A percentile compares a stretch with the other conserved stretches of the same genome.
Evolutionary conservation across 2,113 vertebrate genomes (phyloP).

Genomic region (Zosterops hypoxanthus): DNA sequence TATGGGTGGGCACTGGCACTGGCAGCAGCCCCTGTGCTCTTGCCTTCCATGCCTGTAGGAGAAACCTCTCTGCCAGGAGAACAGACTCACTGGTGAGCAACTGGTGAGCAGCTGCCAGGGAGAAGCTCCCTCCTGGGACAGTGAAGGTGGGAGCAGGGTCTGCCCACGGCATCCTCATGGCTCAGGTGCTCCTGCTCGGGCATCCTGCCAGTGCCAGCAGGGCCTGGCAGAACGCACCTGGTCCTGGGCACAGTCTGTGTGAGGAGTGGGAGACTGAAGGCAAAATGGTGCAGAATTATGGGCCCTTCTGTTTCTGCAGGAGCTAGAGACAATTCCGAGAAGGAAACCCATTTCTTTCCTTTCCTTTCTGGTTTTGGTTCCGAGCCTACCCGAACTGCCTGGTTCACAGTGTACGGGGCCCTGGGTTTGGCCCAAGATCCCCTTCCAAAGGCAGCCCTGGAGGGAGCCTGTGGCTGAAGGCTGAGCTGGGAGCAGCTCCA

Average conservation of each 20-base stretch:
- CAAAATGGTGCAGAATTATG: slow-evolving; percentile 52
- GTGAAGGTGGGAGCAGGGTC: not conserved
- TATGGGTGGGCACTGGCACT: not conserved
- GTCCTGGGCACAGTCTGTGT: not conserved
- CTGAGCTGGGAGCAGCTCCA: not conserved
- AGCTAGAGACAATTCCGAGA: not conserved
- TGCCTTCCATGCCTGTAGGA: not conserved
- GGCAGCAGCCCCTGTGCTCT: not conserved
- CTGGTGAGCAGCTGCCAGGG: not conserved
- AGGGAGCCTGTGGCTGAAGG: not conserved
- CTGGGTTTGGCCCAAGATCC: not conserved
- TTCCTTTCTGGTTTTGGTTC: slow-evolving; percentile 31
- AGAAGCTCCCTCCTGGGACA: not conserved
- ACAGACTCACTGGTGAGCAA: not conserved
- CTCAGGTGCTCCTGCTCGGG: not conserved
- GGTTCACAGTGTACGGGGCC: slow-evolving; percentile 30
- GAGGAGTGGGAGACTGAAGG: slow-evolving; percentile 45
- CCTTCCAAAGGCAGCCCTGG: not conserved
- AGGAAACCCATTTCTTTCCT: not conserved
- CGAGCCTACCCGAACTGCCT: not conserved
- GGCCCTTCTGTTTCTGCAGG: slow-evolving; percentile 26
- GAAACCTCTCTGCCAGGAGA: not conserved
- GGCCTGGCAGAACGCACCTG: not conserved
- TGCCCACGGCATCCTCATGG: not conserved
- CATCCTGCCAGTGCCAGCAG: not conserved